Conservation (phyloP, 2,888 invertebrate genomes). For the Germaria angustata region DNA sequence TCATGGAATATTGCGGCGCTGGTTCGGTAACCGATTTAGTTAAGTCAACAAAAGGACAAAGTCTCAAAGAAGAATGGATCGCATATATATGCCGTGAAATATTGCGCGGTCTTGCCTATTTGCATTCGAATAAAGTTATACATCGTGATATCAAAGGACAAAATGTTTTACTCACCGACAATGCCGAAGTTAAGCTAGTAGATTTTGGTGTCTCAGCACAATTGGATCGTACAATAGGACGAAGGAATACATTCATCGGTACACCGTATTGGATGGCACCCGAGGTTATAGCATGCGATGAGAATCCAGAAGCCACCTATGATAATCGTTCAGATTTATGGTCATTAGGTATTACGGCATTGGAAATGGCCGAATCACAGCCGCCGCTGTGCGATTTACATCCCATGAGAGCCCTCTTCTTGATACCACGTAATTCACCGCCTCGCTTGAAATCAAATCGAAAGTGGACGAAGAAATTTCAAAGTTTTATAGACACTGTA, state of each 20-base stretch:
- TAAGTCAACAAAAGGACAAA: conserved; percentile 99
- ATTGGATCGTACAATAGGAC: conserved; percentile 98
- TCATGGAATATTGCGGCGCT: conserved; percentile 99
- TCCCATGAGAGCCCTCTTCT: conserved; percentile 99
- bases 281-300: conserved; percentile 99
- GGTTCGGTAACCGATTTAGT: conserved; percentile 99
- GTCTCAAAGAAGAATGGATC: conserved; percentile 99
- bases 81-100: conserved; percentile 99
- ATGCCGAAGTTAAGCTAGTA: conserved; percentile 99
- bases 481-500: conserved; percentile 98
- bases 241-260: conserved; percentile 98
- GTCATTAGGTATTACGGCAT: conserved; percentile 97
- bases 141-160: conserved; percentile 99
- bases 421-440: conserved; percentile 98
- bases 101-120: conserved; percentile 95
- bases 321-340: conserved; percentile 97
- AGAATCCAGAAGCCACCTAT: conserved; percentile 99
- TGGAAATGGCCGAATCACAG: conserved; percentile 99
- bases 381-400: conserved; percentile 99
- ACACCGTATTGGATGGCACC: conserved; percentile 99
- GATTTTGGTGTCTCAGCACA: conserved; percentile 99
- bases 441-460: conserved; percentile 95
- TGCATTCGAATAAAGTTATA: conserved; percentile 99
- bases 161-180: conserved; percentile 99
- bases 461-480: conserved; percentile 99